Base-by-base conservation (phyloP, 2,888 invertebrate genomes). In the Phortica okadai region DNA sequence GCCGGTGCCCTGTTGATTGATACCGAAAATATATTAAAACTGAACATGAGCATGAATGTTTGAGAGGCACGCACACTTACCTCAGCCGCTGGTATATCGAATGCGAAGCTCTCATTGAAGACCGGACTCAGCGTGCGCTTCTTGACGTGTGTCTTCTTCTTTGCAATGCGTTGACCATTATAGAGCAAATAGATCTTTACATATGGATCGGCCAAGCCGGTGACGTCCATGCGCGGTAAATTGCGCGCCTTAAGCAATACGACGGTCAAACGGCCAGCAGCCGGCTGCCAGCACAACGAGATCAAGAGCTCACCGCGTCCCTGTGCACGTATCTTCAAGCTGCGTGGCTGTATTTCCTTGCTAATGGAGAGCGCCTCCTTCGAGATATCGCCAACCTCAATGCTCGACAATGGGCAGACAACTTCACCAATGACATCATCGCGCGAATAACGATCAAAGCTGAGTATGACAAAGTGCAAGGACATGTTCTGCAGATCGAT, bases 91-190 rank as follows among this genome's bases (percentile, higher is more conserved):
- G 98, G 98, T 82, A 99, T 97, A 88, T 99, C 99, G 91, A 99
- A 99, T 75, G 98, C 97, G 92, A 99, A 99, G 74, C 98, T 98
- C 92, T 99, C 99, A 93, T 99, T 99, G 93, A 98, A 99, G 76
- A 99, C 98, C 0, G 99, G 99, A 93, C 98, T 98, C 85, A 98
- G 93, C 0, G 99, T 99, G 76, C 98, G 94, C 92, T 98, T 99
- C 94, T 99, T 99, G 72, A 99, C 98, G 91, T 99, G 99, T 0
- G 99, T 99, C 93, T 99, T 99, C 94, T 99, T 99, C 93, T 99
- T 99, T 72, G 98, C 97, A 87, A 99, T 97, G 81, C 99, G 95
- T 91, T 99, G 98, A n/a, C 97, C 97, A 92, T 99, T 98, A 93
- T 97, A 98, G 75, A 98, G 93, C 86, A 99, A 93, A 92, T 99